These are phyloP conservation scores for Phymanthus crucifer DNA, from an alignment of 92 coral and sea anemone genomes.

Conservation along the genomic window DNA sequence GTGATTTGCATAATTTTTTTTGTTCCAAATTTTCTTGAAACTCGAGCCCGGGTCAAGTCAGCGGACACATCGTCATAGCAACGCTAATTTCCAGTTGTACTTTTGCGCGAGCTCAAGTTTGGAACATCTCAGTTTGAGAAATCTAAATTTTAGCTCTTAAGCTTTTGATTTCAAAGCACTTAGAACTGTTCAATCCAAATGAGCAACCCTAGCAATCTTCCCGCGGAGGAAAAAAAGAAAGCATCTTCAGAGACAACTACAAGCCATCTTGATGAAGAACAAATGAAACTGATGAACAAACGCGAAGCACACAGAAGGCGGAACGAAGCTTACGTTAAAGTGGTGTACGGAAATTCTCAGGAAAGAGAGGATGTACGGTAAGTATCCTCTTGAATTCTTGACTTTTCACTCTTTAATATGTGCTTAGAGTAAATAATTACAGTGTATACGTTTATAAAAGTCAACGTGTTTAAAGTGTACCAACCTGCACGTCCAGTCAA, in stretches of 20 bases:
- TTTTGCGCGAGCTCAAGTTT: not conserved
- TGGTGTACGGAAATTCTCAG: conserved; percentile 69
- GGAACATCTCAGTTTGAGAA: not conserved
- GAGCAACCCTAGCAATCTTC: conserved; percentile 61
- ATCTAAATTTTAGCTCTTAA: not conserved
- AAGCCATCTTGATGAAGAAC: conserved; percentile 51
- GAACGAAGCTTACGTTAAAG: conserved; percentile 61
- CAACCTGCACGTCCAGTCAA: not conserved
- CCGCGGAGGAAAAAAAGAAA: conserved; percentile 50
- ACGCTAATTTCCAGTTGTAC: conserved; percentile 28
- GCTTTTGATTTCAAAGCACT: conserved; percentile 21
- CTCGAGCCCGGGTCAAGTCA: not conserved
- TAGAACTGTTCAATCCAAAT: conserved; percentile 12
- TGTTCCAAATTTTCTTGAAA: not conserved
- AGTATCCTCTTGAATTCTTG: conserved; percentile 15
- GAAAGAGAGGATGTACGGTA: conserved; percentile 83
- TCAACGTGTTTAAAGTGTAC: conserved; percentile 10
- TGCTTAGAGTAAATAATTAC: conserved; percentile 1
- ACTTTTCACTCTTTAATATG: not conserved
- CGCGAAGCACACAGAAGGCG: conserved; percentile 60
- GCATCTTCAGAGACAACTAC: conserved; percentile 61
- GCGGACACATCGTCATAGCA: conserved; percentile 32
- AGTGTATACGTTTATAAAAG: not conserved
- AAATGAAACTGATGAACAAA: conserved; percentile 52
- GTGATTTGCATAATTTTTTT: not conserved